phyloP scores from a whole-genome alignment of 1,140 invertebrate species.

The Eubasilissa regina region DNA sequence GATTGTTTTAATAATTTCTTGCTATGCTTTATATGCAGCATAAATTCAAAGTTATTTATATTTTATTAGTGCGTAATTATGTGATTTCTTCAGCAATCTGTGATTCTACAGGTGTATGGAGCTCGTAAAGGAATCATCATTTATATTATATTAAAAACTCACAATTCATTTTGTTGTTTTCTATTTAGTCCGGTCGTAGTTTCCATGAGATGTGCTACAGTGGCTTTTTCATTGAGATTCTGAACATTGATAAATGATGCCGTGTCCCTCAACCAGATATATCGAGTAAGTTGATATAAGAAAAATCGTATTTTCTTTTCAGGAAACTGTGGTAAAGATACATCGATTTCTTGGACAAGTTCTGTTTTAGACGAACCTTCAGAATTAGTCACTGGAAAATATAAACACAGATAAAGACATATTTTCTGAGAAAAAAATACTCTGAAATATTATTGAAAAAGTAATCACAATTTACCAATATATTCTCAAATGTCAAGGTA shows the following conservation, averaged over 20 bases:
- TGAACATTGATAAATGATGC: constrained; percentile 70
- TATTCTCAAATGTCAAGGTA: too few relatives aligned
- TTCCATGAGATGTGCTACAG: constrained; percentile 70
- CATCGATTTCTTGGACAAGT: constrained; percentile 66
- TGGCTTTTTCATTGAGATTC: constrained; percentile 70
- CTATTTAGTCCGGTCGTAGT: constrained; percentile 70
- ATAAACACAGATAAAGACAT: constrained; percentile 18
- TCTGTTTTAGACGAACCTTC: constrained; percentile 67
- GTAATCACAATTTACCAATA: too few relatives aligned
- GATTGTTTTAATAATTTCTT: too few relatives aligned
- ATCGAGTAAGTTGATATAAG: constrained; percentile 72
- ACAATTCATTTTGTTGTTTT: constrained; percentile 72
- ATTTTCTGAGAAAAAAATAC: too few relatives aligned
- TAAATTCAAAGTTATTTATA: too few relatives aligned
- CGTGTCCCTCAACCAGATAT: constrained; percentile 71
- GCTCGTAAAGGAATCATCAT: too few relatives aligned
- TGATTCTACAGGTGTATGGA: too few relatives aligned
- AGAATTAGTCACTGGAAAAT: constrained; percentile 69
- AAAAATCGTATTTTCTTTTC: constrained; percentile 71
- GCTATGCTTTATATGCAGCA: too few relatives aligned
- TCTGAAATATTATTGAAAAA: too few relatives aligned
- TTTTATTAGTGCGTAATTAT: too few relatives aligned
- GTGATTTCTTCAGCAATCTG: too few relatives aligned
- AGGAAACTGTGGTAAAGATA: constrained; percentile 67
- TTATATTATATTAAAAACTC: constrained; percentile 61